Evolutionary conservation across 1,140 invertebrate species (phyloP).

Genomic region (Goniozus legneri): DNA sequence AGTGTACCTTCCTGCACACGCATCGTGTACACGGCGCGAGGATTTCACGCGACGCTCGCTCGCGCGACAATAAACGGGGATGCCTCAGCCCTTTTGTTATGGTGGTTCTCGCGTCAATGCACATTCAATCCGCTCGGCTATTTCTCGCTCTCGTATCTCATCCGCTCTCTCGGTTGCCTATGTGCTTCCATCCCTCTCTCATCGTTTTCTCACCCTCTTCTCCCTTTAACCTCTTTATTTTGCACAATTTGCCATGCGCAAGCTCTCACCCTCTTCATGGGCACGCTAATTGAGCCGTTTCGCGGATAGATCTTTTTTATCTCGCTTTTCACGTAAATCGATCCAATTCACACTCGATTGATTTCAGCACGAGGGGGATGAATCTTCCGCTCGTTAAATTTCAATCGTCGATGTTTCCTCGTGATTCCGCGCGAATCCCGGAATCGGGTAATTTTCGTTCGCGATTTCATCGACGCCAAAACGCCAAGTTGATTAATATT

Average conservation of each 20-base stretch:
- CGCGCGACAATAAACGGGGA: conserved; percentile 38
- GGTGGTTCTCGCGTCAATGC: conserved; percentile 54
- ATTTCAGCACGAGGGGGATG: neutral
- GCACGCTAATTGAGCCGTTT: conserved; percentile 26
- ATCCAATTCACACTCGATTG: neutral
- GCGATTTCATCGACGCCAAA: no score
- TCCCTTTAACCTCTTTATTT: conserved; percentile 1
- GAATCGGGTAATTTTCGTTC: no score
- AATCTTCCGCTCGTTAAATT: neutral
- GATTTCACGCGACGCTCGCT: conserved; percentile 28
- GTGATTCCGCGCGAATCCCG: conserved; percentile 10
- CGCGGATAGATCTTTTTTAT: neutral
- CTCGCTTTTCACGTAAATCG: neutral
- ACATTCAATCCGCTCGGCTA: conserved; percentile 36
- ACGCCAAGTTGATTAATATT: no score
- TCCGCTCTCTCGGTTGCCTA: no score
- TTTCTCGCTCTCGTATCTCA: conserved; percentile 10
- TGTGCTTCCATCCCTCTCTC: no score
- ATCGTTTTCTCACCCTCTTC: neutral
- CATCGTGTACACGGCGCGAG: conserved; percentile 13
- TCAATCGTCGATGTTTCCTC: neutral
- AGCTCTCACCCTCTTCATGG: conserved; percentile 9
- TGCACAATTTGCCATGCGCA: neutral
- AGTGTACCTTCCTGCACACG: conserved; percentile 40
- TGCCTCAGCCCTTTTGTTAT: conserved; percentile 54